Percentiles rank a stretch among this genome's conserved stretches.
Evolutionary conservation across 2,113 vertebrate species (phyloP).

Genomic region (Oostethus manadensis): DNA sequence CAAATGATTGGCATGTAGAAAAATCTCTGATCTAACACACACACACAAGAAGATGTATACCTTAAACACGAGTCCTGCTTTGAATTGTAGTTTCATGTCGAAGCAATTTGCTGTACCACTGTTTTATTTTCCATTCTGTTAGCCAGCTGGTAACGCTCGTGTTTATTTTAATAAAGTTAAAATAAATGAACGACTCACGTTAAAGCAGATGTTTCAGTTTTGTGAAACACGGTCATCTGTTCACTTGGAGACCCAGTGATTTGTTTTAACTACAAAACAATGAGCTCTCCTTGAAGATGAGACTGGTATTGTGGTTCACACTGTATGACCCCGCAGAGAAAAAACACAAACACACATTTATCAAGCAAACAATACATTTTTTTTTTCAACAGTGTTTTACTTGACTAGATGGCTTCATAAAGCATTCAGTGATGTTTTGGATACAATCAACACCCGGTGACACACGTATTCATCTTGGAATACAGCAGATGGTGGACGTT

Average conservation of each 20-base stretch:
- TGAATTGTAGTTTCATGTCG: constrained; percentile 50
- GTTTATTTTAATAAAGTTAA: constrained; percentile 65
- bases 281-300: constrained; percentile 31
- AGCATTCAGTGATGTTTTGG: constrained; percentile 45
- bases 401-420: constrained; percentile 33
- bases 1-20: not conserved
- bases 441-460: constrained; percentile 31
- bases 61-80: not conserved
- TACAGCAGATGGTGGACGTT: constrained; percentile 42
- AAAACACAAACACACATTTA: not conserved
- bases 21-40: not conserved
- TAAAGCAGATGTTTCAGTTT: constrained; percentile 71
- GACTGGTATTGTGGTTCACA: not conserved
- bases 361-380: not conserved
- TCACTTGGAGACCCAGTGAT: constrained; percentile 58
- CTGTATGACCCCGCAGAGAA: not conserved
- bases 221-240: constrained; percentile 40
- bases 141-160: constrained; percentile 68
- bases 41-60: not conserved
- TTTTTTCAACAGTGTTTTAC: too few species aligned
- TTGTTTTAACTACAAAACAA: constrained; percentile 72
- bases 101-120: constrained; percentile 43
- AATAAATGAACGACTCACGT: constrained; percentile 71
- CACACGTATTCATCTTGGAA: constrained; percentile 42
- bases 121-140: constrained; percentile 42